These are phyloP conservation scores for Betta splendens DNA, from an alignment of 2,797 vertebrate species.

Conservation along the genomic window DNA sequence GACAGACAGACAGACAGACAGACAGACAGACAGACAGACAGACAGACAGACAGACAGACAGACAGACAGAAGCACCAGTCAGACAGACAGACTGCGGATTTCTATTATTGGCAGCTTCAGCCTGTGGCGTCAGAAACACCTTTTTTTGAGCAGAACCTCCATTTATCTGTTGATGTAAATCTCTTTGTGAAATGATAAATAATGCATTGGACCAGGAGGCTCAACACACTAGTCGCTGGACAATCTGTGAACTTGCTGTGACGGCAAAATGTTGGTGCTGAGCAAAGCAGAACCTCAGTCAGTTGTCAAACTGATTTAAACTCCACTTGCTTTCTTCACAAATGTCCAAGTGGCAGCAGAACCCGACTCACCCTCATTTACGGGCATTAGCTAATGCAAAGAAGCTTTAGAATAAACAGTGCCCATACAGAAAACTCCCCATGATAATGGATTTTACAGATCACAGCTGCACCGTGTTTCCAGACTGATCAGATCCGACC, in stretches of 20 bases:
- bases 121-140: too few relatives aligned
- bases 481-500: slow-evolving; percentile 7
- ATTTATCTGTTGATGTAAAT: slow-evolving; percentile 2
- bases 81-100: too few relatives aligned
- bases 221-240: slow-evolving; percentile 3
- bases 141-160: slow-evolving; percentile 6
- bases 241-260: slow-evolving; percentile 21
- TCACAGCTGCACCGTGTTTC: background rate
- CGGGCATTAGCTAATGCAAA: background rate
- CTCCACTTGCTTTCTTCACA: slow-evolving; percentile 35
- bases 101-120: too few relatives aligned
- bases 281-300: slow-evolving; percentile 28
- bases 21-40: too few relatives aligned
- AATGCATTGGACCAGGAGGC: slow-evolving; percentile 12
- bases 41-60: too few relatives aligned
- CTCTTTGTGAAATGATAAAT: slow-evolving; percentile 25
- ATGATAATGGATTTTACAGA: background rate
- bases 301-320: slow-evolving; percentile 31
- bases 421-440: background rate
- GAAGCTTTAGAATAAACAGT: background rate
- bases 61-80: too few relatives aligned
- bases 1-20: slow-evolving; percentile 21
- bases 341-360: slow-evolving; percentile 17
- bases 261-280: slow-evolving; percentile 12
- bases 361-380: slow-evolving; percentile 22